phyloP scores from a whole-genome alignment of 2,113 vertebrate species.

The Rhea americana region DNA sequence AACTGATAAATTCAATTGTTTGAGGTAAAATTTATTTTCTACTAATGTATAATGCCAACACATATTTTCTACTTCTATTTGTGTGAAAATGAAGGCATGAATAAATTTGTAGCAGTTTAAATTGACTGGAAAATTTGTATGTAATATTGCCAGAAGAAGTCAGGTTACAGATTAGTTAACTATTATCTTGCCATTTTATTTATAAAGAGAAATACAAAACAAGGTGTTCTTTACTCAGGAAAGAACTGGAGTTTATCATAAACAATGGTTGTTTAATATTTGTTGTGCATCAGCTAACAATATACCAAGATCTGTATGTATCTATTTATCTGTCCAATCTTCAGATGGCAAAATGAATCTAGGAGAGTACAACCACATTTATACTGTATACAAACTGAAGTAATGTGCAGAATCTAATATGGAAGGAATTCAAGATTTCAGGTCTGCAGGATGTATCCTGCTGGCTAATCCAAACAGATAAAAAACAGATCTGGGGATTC shows the following conservation, averaged over 20 bases:
- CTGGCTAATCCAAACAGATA: neutral
- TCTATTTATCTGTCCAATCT: neutral
- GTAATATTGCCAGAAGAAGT: neutral
- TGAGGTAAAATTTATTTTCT: neutral
- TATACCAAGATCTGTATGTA: neutral
- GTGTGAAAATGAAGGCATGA: neutral
- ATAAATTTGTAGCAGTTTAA: neutral
- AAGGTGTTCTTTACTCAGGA: neutral
- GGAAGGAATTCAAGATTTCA: neutral
- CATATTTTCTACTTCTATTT: neutral
- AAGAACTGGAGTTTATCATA: neutral
- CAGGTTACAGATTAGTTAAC: neutral
- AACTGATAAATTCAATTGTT: neutral
- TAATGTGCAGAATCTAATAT: neutral
- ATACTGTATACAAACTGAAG: neutral
- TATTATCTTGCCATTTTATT: neutral
- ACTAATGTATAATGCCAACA: neutral
- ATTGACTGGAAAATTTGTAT: neutral
- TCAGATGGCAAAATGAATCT: neutral
- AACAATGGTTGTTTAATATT: neutral
- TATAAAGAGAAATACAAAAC: neutral
- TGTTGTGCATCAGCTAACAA: neutral
- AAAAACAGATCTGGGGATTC: neutral
- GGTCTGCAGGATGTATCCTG: rapidly evolving
- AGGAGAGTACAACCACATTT: neutral